phyloP scores from a whole-genome alignment of 2,797 vertebrate genomes.

The Pangasius macronema region DNA sequence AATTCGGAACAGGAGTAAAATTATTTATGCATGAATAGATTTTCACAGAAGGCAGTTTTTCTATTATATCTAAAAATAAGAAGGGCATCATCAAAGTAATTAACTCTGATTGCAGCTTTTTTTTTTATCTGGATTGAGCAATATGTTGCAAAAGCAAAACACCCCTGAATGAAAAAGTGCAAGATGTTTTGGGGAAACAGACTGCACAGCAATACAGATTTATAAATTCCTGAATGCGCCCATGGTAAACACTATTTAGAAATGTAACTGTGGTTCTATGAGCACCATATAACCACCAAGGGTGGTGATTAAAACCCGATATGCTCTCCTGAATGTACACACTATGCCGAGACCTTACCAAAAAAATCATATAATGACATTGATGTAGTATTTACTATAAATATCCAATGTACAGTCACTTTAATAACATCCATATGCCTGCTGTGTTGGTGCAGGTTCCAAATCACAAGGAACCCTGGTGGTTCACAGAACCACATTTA shows the following conservation, averaged over 20 bases:
- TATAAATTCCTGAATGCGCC: background rate
- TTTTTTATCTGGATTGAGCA: background rate
- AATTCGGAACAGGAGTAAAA: background rate
- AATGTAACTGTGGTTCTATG: background rate
- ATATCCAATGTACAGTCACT: background rate
- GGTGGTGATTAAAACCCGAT: background rate
- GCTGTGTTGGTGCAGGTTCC: background rate
- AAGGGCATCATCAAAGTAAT: background rate
- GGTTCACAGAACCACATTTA: background rate
- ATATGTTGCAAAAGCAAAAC: conserved; percentile 1
- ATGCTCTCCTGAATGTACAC: background rate
- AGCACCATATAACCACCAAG: background rate
- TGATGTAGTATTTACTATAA: background rate
- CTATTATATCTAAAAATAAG: background rate
- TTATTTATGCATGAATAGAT: conserved; percentile 2
- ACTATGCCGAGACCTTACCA: background rate
- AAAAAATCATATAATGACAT: background rate
- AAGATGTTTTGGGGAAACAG: background rate
- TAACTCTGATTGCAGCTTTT: background rate
- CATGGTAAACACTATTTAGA: background rate
- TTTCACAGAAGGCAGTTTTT: background rate
- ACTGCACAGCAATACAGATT: background rate
- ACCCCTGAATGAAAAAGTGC: background rate
- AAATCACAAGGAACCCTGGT: background rate
- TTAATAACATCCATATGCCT: background rate